Base-by-base conservation (phyloP, 2,113 vertebrate species). In the Spea multiplicata region DNA sequence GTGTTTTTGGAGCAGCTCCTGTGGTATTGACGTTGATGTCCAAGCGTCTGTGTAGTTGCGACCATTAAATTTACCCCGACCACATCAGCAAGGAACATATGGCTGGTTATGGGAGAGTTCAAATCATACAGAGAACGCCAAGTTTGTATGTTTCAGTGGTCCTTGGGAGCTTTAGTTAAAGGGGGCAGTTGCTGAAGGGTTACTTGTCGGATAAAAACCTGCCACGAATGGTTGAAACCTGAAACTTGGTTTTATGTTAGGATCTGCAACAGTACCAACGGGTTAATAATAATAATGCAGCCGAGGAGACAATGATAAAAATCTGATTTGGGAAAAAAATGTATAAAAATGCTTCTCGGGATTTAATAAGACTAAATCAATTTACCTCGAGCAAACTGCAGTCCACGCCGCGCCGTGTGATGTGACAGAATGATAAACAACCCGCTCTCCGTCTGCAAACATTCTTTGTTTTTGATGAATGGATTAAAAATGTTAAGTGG, bases 361-460 rank as follows among this genome's bases (percentile, higher is more conserved):
- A 79, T 66, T 73, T 79, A 73, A 66, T 68, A 46, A 78, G 68
- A 72, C 61, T 73, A 73, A 79, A 73, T 79, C 61, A 73, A 66
- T 79, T 73, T 79, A 72, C 70, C 70, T 55, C 10, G 16, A 79
- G 77, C 69, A 72, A 66, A 48, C 49, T 55, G 70, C 69, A 49
- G 76, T 72, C 8, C 59, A 8, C 9, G 59, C 76, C 30, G 70
- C 62, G 8, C 61, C 3, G 61, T 66, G 70, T 57, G 69, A 77
- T 71, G 68, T 78, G 76, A 78, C 76, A 72, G 68, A 49, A 78
- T 78, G 76, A 78, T 78, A 78, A 72, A 78, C 76, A 55, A 44
- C 76, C 76, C 49, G n/a, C 49, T 77, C 75, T 46, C 47, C 47
- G 16, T 50, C 59, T 50, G 57, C 61, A 72, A 78, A 78, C 76